Evolutionary conservation across 2,797 vertebrate genomes (phyloP), one percentile per base, ranked within the genome.

Genomic region (Sphaeramia orbicularis): DNA sequence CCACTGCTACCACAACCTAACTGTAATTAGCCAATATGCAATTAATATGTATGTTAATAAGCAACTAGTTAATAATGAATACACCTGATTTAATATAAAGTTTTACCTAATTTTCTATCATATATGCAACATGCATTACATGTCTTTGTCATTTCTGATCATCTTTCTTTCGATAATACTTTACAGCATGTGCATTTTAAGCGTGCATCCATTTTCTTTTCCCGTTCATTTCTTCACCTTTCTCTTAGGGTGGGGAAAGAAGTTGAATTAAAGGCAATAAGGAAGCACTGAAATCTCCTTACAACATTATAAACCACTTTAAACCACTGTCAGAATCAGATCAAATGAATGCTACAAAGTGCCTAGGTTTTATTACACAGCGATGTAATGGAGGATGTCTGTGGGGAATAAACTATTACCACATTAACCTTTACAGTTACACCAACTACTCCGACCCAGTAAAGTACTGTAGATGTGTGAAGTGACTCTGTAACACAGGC

Each of bases 301-400:
- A 67, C 30, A 62, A 42, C 48, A 49, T 75, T 53, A 81, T 55
- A 64, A 76, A 76, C 76, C 62, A 71, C 70, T 81, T 79, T 13
- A 42, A 68, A 73, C 42, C 61, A 50, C 41, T 4, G 27, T 51
- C 10, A 36, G 43, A 76, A 40, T 48, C 47, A 78, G 56, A 76
- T 86, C 70, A 73, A 71, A 67, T 84, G 14, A 64, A n/a, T 8
- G 36, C 59, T 66, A 44, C 66, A 67, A 70, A 81, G 78, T 80
- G 41, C 18, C 38, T 72, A 2, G 5, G 27, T 49, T 68, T 48
- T 44, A 78, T 77, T 76, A 71, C 36, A 60, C 13, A 56, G 61
- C 3, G 24, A 7, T 65, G 59, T 47, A 78, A 81, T 52, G 32
- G 38, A 66, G 59, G 81, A 59, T 2, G 4, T 12, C 47, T 42